Conservation (phyloP, 2,888 invertebrate genomes). For the Phyllotreta cruciferae region DNA sequence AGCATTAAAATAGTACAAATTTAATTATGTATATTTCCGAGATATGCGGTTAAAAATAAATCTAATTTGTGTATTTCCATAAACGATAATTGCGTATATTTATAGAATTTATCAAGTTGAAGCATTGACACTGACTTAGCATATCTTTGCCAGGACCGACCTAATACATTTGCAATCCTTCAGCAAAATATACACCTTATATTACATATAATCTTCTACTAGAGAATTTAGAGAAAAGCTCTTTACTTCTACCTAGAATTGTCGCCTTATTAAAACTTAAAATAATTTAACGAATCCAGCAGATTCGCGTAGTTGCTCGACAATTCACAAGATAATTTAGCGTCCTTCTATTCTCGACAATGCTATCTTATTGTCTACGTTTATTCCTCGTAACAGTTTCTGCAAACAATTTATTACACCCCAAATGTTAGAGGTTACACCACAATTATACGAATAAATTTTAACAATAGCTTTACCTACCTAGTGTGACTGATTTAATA, state of each 20-base stretch:
- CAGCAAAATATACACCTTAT: no score
- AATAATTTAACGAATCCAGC: no score
- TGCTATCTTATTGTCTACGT: constrained; percentile 15
- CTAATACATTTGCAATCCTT: neutral
- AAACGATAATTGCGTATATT: neutral
- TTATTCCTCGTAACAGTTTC: constrained; percentile 1
- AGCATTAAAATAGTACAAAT: neutral
- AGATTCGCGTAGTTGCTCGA: no score
- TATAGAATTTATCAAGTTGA: constrained; percentile 4
- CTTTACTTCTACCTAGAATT: no score
- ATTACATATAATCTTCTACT: no score
- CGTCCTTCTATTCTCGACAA: constrained; percentile 8
- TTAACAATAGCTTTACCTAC: no score
- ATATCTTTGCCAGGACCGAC: constrained; percentile 5
- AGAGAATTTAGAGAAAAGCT: no score
- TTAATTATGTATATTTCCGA: constrained; percentile 7
- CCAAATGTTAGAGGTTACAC: neutral
- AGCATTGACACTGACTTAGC: neutral
- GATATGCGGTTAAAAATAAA: constrained; percentile 6
- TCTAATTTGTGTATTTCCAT: neutral
- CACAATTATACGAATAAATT: neutral
- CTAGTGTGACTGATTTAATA: no score
- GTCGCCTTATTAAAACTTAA: no score
- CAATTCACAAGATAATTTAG: constrained; percentile 5
- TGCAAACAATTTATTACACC: constrained; percentile 7